Conservation (phyloP, 2,113 vertebrate species). For the Oryctolagus cuniculus region DNA sequence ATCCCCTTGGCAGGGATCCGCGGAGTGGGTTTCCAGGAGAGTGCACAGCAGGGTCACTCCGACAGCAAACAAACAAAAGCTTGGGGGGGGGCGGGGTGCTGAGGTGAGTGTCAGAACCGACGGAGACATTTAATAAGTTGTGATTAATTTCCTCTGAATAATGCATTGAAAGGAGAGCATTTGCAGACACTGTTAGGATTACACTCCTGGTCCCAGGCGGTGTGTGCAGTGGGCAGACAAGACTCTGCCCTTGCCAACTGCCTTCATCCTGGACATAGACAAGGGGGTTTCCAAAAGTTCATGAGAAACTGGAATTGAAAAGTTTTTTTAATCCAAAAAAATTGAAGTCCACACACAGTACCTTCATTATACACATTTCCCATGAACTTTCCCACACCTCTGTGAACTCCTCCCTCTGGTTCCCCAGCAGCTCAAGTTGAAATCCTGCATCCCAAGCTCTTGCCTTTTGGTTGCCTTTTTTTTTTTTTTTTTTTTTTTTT, state of each 20-base stretch:
- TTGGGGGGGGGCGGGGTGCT: background rate
- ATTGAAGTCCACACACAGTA: too few species aligned
- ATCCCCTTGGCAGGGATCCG: background rate
- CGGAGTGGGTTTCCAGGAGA: background rate
- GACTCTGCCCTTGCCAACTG: background rate
- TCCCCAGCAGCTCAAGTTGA: background rate
- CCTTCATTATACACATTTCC: too few species aligned
- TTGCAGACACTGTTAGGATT: constrained; percentile 57
- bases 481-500: too few species aligned
- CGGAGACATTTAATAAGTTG: constrained; percentile 76
- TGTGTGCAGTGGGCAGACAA: rapidly evolving
- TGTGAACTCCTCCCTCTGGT: background rate
- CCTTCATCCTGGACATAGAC: too few species aligned
- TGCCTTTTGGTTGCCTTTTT: background rate
- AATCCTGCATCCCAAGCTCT: background rate
- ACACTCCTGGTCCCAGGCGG: background rate
- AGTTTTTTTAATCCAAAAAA: too few species aligned
- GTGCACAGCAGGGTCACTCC: constrained; percentile 23
- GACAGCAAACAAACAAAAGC: background rate
- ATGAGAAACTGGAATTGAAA: too few species aligned
- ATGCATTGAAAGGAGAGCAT: constrained; percentile 70
- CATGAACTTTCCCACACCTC: too few species aligned
- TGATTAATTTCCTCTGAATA: constrained; percentile 81
- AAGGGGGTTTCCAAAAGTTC: too few species aligned
- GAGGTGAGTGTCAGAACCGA: constrained; percentile 49